These are phyloP conservation scores for Diplogasteroides magnus DNA, from an alignment of 1,140 invertebrate species.

Conservation along the genomic window DNA sequence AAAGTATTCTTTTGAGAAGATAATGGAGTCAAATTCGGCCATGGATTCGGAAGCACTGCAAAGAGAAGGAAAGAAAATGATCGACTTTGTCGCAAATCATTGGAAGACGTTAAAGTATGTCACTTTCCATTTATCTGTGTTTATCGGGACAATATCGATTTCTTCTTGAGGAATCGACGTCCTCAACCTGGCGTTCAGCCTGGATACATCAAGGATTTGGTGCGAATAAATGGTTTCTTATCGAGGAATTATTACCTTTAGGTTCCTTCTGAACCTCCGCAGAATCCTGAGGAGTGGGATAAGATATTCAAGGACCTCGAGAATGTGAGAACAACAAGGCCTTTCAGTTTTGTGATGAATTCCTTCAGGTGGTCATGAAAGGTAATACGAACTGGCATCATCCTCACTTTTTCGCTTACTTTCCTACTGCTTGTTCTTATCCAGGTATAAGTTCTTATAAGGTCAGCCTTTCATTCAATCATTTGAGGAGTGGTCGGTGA, in stretches of 20 bases:
- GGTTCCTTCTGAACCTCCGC: conserved; percentile 56
- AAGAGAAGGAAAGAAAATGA: conserved; percentile 55
- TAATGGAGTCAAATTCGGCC: no score
- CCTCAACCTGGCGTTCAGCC: conserved; percentile 61
- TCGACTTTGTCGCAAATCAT: conserved; percentile 59
- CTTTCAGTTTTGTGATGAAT: conserved; percentile 58
- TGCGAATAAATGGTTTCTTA: conserved; percentile 56
- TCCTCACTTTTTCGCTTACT: conserved; percentile 88
- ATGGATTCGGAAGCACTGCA: conserved; percentile 60
- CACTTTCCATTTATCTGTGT: no score
- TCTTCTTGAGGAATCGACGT: no score
- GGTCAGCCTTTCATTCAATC: conserved; percentile 67
- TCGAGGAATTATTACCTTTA: conserved; percentile 58
- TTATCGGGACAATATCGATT: conserved; percentile 63
- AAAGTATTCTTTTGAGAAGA: no score
- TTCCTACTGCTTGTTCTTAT: conserved; percentile 84
- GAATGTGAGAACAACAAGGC: conserved; percentile 50
- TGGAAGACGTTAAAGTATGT: no score
- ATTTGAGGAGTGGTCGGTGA: no score
- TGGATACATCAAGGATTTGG: conserved; percentile 60
- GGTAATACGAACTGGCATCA: conserved; percentile 84
- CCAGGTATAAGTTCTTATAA: not conserved
- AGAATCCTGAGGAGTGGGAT: conserved; percentile 57
- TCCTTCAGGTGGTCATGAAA: not conserved
- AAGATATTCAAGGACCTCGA: conserved; percentile 63